Base-by-base conservation (phyloP, 2,113 vertebrate genomes). In the Oryzias melastigma region DNA sequence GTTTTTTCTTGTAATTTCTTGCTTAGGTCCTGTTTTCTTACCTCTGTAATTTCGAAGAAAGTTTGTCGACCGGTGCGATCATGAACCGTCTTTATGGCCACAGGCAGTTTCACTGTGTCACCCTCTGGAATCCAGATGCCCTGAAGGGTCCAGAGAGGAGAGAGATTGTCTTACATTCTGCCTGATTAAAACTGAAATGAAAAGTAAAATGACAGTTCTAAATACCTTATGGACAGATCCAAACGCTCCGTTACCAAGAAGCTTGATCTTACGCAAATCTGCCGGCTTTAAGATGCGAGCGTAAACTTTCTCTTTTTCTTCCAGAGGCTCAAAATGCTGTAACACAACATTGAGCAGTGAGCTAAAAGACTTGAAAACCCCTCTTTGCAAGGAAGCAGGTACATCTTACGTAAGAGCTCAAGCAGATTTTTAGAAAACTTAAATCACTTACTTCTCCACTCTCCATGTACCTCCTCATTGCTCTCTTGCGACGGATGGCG, bases 91-190 rank as follows among this genome's bases (percentile, higher is more conserved):
- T 96, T 98, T 76, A 98, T 96, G 62, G 94, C 94, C 62, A 98
- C 96, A 20, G 96, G 96, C 75, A 97, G 94, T 88, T 97, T 98
- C 74, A 98, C 91, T 8, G 94, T 94, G 56, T 96, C 95, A 0
- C 96, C 93, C 4, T 97, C 95, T 2, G 96, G 96, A 78, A 96
- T 96, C 95, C 95, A 97, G 49, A 95, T 29, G 3, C 96, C 95
- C 96, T 96, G 73, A 20, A n/a, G 81, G 22, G 58, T 15, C 58
- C 8, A 63, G 19, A 58, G n/a, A 62, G 44, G 18, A 47, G 17
- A 62, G 1, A 61, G 4, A 62, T 19, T 44, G 1, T 20, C 44
- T 51, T 1, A 62, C 14, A 1, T 48, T 44, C 25, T 52, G 17
- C 20, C 59, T 8, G 41, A 48, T 40, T 5, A 24, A 58, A 20